phyloP scores from a whole-genome alignment of 2,113 vertebrate genomes.

The Columbina picui region DNA sequence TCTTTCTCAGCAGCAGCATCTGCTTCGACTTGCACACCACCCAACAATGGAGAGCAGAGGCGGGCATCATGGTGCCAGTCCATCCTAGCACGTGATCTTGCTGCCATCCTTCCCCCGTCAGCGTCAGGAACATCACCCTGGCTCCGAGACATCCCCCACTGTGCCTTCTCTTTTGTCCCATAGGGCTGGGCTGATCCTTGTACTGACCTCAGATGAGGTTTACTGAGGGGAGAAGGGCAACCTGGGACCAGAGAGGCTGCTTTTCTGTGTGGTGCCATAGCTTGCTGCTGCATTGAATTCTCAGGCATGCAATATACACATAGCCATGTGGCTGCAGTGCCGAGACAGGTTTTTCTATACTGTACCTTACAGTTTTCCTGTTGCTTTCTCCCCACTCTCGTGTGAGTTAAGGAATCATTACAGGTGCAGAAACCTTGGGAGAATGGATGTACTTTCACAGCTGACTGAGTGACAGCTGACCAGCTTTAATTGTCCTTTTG shows the following conservation, averaged over 20 bases:
- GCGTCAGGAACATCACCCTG: background rate
- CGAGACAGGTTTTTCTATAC: background rate
- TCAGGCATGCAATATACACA: rapidly evolving
- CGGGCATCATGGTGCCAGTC: background rate
- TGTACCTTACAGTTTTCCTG: background rate
- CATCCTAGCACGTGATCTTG: background rate
- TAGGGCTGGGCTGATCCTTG: background rate
- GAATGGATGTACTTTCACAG: background rate
- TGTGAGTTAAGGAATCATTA: slow-evolving; percentile 1
- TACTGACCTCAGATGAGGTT: background rate
- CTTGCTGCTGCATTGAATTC: background rate
- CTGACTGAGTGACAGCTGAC: slow-evolving; percentile 33
- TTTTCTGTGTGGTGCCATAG: background rate
- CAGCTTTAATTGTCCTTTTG: slow-evolving; percentile 28
- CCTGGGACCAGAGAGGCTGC: background rate
- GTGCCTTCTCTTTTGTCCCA: background rate
- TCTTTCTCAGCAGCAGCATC: background rate
- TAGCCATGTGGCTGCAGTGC: background rate
- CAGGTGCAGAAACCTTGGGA: slow-evolving; percentile 10
- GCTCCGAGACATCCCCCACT: background rate
- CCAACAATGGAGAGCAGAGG: too few relatives aligned
- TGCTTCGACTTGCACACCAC: background rate
- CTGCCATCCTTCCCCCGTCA: background rate
- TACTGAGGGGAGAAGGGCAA: background rate
- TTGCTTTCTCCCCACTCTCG: background rate